These are phyloP conservation scores for Achlya flavicornis DNA, from an alignment of 2,888 invertebrate species.

Conservation along the genomic window DNA sequence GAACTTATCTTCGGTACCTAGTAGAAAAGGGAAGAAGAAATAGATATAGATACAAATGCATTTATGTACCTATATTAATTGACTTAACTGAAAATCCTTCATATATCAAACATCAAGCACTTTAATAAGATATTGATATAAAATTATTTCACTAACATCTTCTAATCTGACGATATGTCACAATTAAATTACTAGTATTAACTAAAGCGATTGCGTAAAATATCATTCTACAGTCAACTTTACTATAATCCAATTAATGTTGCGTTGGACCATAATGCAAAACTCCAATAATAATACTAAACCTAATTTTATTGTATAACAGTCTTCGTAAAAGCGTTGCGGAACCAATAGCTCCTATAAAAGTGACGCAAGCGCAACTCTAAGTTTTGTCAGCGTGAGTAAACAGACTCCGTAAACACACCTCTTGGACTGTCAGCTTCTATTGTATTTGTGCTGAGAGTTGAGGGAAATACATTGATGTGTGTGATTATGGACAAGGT, in stretches of 20 bases:
- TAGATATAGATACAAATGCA: too few species aligned
- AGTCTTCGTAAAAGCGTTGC: slow-evolving; percentile 11
- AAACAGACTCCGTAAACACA: slow-evolving; percentile 65
- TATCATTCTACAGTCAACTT: background rate
- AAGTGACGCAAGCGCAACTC: slow-evolving; percentile 41
- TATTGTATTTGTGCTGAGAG: slow-evolving; percentile 58
- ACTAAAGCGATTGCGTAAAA: background rate
- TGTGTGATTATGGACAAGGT: slow-evolving; percentile 8
- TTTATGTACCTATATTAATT: too few species aligned
- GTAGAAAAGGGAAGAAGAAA: too few species aligned
- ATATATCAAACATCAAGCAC: too few species aligned
- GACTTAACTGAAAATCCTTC: too few species aligned
- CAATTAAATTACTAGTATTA: too few species aligned
- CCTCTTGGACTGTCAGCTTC: slow-evolving; percentile 60
- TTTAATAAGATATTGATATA: too few species aligned
- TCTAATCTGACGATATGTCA: too few species aligned
- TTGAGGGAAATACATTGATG: slow-evolving; percentile 24
- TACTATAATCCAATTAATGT: background rate
- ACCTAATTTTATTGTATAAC: background rate
- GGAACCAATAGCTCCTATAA: slow-evolving; percentile 12
- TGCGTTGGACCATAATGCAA: background rate
- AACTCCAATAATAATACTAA: background rate
- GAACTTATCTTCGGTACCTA: too few species aligned
- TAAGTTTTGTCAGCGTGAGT: slow-evolving; percentile 52
- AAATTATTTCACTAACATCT: too few species aligned